A percentile compares a stretch with the other conserved stretches of the same genome.
Evolutionary conservation across 2,888 invertebrate genomes (phyloP).

Genomic region (Dryobotodes eremita): DNA sequence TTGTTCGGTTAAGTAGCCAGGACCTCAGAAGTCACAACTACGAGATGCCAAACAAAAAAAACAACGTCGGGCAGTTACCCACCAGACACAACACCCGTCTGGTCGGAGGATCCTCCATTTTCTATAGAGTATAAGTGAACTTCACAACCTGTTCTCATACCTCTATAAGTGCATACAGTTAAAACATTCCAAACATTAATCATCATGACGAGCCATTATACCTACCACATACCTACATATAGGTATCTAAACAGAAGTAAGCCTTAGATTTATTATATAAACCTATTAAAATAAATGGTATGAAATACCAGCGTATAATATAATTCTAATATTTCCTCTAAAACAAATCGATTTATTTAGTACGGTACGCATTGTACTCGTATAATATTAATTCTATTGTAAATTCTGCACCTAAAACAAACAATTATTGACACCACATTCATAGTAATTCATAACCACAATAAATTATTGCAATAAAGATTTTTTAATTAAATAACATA

Average conservation of each 20-base stretch:
- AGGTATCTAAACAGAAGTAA: neutral
- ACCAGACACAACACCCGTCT: too few species aligned
- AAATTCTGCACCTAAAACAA: neutral
- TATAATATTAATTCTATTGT: slow-evolving; percentile 9
- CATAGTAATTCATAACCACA: neutral
- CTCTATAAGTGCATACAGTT: too few species aligned
- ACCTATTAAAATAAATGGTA: neutral
- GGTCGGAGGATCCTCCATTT: too few species aligned
- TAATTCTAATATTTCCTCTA: neutral
- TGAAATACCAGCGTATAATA: neutral
- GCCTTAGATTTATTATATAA: neutral
- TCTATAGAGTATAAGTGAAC: too few species aligned
- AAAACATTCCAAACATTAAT: neutral
- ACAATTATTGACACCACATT: neutral
- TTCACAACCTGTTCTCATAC: too few species aligned
- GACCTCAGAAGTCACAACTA: too few species aligned
- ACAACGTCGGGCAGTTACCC: too few species aligned
- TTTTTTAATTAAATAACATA: neutral
- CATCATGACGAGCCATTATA: too few species aligned
- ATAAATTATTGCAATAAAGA: neutral
- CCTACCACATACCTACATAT: neutral
- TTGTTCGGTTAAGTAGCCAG: too few species aligned
- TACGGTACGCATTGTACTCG: neutral
- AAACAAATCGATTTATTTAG: neutral
- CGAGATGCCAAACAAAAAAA: too few species aligned